These are phyloP conservation scores for Sparus aurata DNA, from an alignment of 2,797 vertebrate species.

Conservation along the genomic window DNA sequence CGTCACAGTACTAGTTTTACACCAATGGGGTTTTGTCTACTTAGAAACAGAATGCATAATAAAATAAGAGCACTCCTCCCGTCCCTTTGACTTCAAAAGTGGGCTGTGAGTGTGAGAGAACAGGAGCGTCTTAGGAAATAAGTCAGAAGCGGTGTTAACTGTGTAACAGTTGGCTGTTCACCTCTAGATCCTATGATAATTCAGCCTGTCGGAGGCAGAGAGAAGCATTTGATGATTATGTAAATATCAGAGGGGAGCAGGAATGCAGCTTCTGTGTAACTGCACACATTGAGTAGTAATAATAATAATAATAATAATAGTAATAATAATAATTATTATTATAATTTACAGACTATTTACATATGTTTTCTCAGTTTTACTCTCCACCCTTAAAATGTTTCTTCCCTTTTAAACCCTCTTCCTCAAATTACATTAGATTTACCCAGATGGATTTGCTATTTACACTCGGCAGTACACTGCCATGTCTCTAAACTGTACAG, in stretches of 20 bases:
- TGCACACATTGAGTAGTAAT: slow-evolving; percentile 79
- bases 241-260: slow-evolving; percentile 81
- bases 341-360: slow-evolving; percentile 90
- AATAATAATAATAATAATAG: slow-evolving; percentile 34
- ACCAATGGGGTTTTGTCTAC: slow-evolving; percentile 89
- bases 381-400: slow-evolving; percentile 39
- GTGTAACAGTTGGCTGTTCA: slow-evolving; percentile 84
- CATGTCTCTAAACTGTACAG: slow-evolving; percentile 82
- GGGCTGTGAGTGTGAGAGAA: slow-evolving; percentile 84
- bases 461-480: slow-evolving; percentile 83
- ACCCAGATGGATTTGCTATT: slow-evolving; percentile 72
- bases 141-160: slow-evolving; percentile 74
- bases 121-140: slow-evolving; percentile 78
- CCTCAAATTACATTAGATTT: slow-evolving; percentile 52
- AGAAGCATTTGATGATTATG: slow-evolving; percentile 76
- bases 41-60: slow-evolving; percentile 93
- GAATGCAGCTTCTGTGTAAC: slow-evolving; percentile 82
- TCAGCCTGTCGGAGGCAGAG: slow-evolving; percentile 82
- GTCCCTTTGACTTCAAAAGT: slow-evolving; percentile 85
- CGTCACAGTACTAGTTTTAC: slow-evolving; percentile 96
- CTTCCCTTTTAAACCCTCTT: slow-evolving; percentile 39
- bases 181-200: slow-evolving; percentile 85
- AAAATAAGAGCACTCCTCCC: slow-evolving; percentile 90
- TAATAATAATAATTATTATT: slow-evolving; percentile 80
- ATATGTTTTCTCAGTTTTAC: slow-evolving; percentile 70